Base-by-base conservation (phyloP, 2,888 invertebrate genomes). In the Tanypteryx hageni region DNA sequence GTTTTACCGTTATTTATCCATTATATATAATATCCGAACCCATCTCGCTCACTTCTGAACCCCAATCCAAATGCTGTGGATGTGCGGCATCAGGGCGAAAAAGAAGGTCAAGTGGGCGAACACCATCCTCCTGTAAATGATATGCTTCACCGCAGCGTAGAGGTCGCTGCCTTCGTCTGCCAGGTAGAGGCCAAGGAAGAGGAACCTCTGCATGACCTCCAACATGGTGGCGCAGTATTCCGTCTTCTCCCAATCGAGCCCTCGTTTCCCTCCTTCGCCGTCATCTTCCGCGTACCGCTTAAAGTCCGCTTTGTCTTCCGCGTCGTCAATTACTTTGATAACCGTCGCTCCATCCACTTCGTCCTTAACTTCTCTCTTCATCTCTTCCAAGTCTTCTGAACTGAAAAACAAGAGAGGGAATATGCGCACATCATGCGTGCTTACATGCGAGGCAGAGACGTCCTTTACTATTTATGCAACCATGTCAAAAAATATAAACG, bases 121-220 rank as follows among this genome's bases (percentile, higher is more conserved):
- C 7, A 64, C 89, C 89, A 89, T 89, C 64, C 89, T 61, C n/a
- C 89, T 14, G 56, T 68, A 31, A 4, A 89, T 18, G 11, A 89
- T 31, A 16, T 89, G 89, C 44, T 89, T 89, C 31, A 89, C n/a
- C 9, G 89, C 89, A 9, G 68, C 89, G 22, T 89, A 89, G 18
- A 89, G 31, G 89, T 89, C 89, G 59, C 89, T 89, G 2, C 89
- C 89, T 31, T 89, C 89, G 89, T 89, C 89, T n/a, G 89, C 89
- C 9, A 89, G 11, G 89, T 89, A 89, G 18, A 89, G 89, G 31
- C 61, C 7, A 9, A 89, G 31, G 89, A 44, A 89, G n/a, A 68
- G 64, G n/a, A 89, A 18, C 68, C 68, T 64, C 44, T 64, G 18
- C 31, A 89, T n/a, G 44, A 89, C 13, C 56, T 89, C 44, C 3